Evolutionary conservation across 2,888 invertebrate species (phyloP).

Genomic region (Dasysyrphus albostriatus): DNA sequence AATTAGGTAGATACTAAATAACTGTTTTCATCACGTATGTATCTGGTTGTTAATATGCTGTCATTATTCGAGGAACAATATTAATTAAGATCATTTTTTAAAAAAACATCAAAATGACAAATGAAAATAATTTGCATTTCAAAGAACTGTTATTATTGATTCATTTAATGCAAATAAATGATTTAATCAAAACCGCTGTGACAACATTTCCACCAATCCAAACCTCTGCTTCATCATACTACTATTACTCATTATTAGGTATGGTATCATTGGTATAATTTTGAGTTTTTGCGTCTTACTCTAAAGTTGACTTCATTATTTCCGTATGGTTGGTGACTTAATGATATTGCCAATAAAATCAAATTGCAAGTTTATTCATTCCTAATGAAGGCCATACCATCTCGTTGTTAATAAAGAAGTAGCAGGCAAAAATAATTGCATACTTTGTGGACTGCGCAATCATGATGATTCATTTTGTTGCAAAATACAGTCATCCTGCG

Average conservation of each 20-base stretch:
- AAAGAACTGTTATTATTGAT: constrained; percentile 22
- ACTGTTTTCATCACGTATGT: no score
- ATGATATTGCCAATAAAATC: constrained; percentile 2
- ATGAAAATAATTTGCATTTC: constrained; percentile 5
- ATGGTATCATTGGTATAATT: constrained; percentile 5
- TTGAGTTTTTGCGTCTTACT: neutral
- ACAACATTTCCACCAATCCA: neutral
- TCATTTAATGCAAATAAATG: constrained; percentile 34
- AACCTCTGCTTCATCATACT: neutral
- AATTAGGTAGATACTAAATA: no score
- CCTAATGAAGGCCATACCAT: neutral
- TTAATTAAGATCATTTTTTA: neutral
- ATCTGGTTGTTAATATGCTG: neutral
- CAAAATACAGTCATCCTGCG: constrained; percentile 33
- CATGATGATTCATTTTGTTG: constrained; percentile 9
- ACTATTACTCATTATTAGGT: constrained; percentile 34
- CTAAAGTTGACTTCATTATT: constrained; percentile 25
- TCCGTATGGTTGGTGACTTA: neutral
- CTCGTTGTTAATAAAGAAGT: neutral
- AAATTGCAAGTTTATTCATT: constrained; percentile 31
- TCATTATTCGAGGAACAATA: neutral
- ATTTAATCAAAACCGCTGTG: constrained; percentile 15
- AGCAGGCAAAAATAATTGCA: neutral
- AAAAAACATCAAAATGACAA: neutral
- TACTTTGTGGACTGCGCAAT: neutral